These are phyloP conservation scores for Nemurella pictetii DNA, from an alignment of 2,888 invertebrate species.

Conservation along the genomic window DNA sequence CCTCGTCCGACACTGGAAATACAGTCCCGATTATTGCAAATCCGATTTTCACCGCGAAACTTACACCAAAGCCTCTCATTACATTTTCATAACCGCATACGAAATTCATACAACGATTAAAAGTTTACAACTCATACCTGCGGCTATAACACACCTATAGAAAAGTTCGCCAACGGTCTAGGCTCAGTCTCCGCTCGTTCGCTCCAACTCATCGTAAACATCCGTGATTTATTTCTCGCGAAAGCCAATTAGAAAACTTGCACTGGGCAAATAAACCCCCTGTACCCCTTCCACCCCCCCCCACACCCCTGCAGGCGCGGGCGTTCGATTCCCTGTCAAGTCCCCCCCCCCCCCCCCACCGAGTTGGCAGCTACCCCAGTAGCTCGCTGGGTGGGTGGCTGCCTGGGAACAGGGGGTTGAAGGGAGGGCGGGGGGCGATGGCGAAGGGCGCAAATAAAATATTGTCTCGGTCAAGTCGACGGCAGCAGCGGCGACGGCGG, in stretches of 20 bases:
- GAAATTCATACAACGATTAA: not conserved
- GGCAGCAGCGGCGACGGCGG: not conserved
- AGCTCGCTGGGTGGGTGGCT: too few relatives aligned
- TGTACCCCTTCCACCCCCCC: too few relatives aligned
- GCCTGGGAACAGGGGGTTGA: not conserved
- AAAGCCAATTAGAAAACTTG: slow-evolving; percentile 14
- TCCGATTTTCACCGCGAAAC: not conserved
- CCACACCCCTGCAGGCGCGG: not conserved
- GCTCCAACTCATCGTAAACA: not conserved
- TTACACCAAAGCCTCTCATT: not conserved
- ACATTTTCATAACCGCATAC: not conserved
- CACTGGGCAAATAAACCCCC: not conserved
- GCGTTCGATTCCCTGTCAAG: not conserved
- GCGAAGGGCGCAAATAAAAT: not conserved
- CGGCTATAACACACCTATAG: too few relatives aligned
- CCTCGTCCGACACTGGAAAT: too few relatives aligned
- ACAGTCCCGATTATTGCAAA: too few relatives aligned
- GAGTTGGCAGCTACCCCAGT: not conserved
- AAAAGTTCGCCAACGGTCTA: too few relatives aligned
- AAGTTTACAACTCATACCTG: not conserved
- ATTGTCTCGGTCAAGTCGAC: not conserved
- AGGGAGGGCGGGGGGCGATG: not conserved
- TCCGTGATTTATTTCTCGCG: not conserved
- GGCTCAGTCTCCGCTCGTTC: too few relatives aligned
- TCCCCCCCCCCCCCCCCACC: too few relatives aligned